Conservation (phyloP, 2,797 vertebrate genomes). For the Perdix hodgsoniae region DNA sequence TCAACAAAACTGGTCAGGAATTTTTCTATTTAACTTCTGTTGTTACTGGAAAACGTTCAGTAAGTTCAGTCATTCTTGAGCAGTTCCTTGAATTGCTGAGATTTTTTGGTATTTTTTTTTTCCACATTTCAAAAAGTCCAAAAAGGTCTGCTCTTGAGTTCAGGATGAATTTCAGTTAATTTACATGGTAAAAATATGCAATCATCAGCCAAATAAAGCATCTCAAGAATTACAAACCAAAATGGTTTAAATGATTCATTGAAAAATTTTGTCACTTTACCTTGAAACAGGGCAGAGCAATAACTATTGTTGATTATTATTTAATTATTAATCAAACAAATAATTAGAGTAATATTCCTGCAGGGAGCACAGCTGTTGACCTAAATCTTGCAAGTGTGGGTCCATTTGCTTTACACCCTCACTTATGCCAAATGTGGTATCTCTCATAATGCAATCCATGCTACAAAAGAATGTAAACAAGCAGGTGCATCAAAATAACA, state of each 20-base stretch:
- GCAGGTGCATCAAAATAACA: constrained; percentile 13
- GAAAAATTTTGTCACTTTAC: neutral
- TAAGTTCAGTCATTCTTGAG: neutral
- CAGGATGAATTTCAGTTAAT: constrained; percentile 6
- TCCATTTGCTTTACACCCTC: neutral
- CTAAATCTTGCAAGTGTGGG: neutral
- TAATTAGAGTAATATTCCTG: neutral
- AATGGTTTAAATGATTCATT: neutral
- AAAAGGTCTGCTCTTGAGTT: neutral
- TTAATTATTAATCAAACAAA: neutral
- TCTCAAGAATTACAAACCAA: constrained; percentile 5
- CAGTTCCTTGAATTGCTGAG: neutral
- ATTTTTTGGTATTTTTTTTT: neutral
- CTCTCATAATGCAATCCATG: neutral
- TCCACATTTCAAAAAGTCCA: neutral
- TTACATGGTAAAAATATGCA: constrained; percentile 3
- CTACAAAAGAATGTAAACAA: constrained; percentile 7
- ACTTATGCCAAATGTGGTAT: neutral
- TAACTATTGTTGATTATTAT: neutral
- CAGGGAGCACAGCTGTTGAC: neutral
- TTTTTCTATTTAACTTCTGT: neutral
- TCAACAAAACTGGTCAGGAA: neutral
- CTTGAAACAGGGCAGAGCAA: neutral
- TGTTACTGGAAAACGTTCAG: neutral
- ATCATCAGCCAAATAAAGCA: neutral